Conservation (phyloP, 2,888 invertebrate species). For the Nemotelus nigrinus region DNA sequence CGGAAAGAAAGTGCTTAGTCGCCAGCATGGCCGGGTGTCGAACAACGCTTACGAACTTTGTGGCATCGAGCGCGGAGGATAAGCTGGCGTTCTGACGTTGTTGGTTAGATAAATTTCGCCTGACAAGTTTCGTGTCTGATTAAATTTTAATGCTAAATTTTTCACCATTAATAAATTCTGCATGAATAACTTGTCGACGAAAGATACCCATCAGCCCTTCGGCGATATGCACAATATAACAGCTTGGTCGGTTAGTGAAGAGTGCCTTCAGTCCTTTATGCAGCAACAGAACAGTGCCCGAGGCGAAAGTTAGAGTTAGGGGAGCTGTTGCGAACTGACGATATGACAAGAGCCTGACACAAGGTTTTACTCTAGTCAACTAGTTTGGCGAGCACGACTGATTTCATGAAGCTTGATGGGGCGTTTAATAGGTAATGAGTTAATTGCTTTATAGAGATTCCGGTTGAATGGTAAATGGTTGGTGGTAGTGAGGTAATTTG, state of each 20-base stretch:
- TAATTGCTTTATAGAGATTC: constrained; percentile 38
- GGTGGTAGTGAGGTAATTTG: neutral
- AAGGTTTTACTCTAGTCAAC: neutral
- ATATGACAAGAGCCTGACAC: constrained; percentile 40
- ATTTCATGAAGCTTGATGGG: neutral
- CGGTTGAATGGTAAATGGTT: neutral
- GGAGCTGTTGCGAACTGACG: constrained; percentile 15
- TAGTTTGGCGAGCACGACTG: neutral
- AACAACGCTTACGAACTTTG: constrained; percentile 17
- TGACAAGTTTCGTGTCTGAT: constrained; percentile 60
- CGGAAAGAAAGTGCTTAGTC: constrained; percentile 8
- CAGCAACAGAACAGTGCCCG: too few relatives aligned
- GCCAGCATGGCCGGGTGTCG: constrained; percentile 50
- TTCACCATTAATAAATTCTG: constrained; percentile 55
- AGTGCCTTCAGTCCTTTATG: neutral
- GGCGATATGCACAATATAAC: neutral
- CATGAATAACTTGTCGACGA: constrained; percentile 54
- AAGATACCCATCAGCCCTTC: constrained; percentile 31
- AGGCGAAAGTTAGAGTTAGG: neutral
- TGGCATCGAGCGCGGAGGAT: constrained; percentile 16
- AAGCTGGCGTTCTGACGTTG: constrained; percentile 28
- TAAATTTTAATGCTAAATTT: constrained; percentile 61
- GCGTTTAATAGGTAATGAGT: constrained; percentile 30
- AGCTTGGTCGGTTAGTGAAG: too few relatives aligned
- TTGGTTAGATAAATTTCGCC: constrained; percentile 53